Evolutionary conservation across 2,888 invertebrate species (phyloP).

Genomic region (Pimpla rufipes): DNA sequence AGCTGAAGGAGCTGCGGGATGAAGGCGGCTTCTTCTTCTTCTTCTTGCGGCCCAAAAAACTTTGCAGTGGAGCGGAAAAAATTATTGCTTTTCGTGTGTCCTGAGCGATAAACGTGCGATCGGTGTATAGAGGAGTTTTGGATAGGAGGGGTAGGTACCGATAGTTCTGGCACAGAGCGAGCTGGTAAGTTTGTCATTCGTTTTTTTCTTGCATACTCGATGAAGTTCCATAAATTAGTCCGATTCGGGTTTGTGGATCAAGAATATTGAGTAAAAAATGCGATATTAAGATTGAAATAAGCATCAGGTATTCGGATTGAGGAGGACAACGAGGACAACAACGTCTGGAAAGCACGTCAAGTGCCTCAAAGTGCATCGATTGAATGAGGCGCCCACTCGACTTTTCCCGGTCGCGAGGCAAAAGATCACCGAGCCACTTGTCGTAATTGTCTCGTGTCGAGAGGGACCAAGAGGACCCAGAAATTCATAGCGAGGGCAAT

Average conservation of each 20-base stretch:
- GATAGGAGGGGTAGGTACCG: no score
- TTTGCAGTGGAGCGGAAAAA: no score
- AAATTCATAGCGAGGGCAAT: constrained; percentile 74
- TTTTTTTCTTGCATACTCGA: no score
- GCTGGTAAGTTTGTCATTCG: no score
- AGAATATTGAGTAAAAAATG: not conserved
- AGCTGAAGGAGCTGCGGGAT: not conserved
- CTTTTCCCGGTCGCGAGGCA: constrained; percentile 1
- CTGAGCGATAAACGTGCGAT: constrained; percentile 44
- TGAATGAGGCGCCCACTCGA: no score
- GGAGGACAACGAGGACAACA: no score
- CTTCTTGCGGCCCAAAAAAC: no score
- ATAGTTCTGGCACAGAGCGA: no score
- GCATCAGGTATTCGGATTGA: no score
- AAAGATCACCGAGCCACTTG: constrained; percentile 48
- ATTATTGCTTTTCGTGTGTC: constrained; percentile 28
- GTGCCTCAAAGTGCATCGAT: no score
- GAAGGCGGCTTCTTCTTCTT: constrained; percentile 15
- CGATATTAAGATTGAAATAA: not conserved
- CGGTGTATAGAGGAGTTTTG: not conserved
- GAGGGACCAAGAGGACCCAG: constrained; percentile 13
- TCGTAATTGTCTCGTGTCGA: constrained; percentile 55
- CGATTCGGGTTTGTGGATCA: no score
- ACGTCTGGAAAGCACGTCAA: not conserved
- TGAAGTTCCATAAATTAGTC: no score